Evolutionary conservation across 2,113 vertebrate species (phyloP).

Genomic region (Gobius niger): DNA sequence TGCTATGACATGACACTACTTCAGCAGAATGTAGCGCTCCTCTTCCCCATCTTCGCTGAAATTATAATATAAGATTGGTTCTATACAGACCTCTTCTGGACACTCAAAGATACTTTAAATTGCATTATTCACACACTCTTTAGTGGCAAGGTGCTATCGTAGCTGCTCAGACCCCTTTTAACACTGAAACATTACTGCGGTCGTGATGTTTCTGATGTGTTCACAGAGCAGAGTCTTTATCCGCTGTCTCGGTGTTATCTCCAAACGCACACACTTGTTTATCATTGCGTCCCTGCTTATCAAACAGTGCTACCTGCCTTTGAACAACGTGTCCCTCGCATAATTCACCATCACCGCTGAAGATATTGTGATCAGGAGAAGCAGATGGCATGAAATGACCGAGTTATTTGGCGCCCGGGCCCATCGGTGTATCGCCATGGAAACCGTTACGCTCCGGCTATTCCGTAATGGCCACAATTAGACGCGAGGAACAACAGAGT

Average conservation of each 20-base stretch:
- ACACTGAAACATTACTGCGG: too few relatives aligned
- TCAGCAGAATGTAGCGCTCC: too few relatives aligned
- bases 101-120: too few relatives aligned
- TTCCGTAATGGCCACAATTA: conserved; percentile 71
- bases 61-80: too few relatives aligned
- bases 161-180: too few relatives aligned
- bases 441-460: conserved; percentile 64
- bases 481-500: conserved; percentile 64
- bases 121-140: too few relatives aligned
- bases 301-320: conserved; percentile 21
- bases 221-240: not conserved
- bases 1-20: too few relatives aligned
- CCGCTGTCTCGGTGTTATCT: not conserved
- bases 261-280: not conserved
- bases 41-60: too few relatives aligned
- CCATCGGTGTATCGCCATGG: conserved; percentile 64
- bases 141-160: too few relatives aligned
- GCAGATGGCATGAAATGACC: conserved; percentile 71
- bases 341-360: conserved; percentile 47
- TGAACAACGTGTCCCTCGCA: conserved; percentile 42
- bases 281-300: conserved; percentile 16
- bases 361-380: conserved; percentile 47
- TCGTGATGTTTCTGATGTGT: not conserved
- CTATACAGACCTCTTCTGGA: too few relatives aligned
- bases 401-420: conserved; percentile 35